Evolutionary conservation across 1,140 invertebrate species (phyloP).

Genomic region (Metaphire vulgaris): DNA sequence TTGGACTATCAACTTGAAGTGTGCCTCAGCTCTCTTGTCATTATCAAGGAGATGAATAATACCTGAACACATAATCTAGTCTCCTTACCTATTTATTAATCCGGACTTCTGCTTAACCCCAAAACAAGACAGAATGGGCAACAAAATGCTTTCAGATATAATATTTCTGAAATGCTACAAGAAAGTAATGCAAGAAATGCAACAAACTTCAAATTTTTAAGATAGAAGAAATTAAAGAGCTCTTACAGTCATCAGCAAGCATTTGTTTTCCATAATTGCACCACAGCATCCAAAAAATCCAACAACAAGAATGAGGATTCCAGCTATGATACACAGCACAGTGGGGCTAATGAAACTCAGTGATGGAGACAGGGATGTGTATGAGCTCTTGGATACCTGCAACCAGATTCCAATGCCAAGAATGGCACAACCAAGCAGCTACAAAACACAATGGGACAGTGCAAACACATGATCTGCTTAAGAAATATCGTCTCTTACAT

Average conservation of each 20-base stretch:
- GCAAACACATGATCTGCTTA: not conserved
- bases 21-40: too few relatives aligned
- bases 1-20: too few relatives aligned
- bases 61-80: too few relatives aligned
- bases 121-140: too few relatives aligned
- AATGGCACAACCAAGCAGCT: slow-evolving; percentile 66
- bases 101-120: too few relatives aligned
- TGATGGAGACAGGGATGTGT: slow-evolving; percentile 34
- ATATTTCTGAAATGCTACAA: too few relatives aligned
- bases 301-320: slow-evolving; percentile 70
- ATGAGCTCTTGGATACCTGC: slow-evolving; percentile 51
- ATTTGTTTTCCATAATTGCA: slow-evolving; percentile 74
- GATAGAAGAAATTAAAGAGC: too few relatives aligned
- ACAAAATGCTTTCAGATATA: too few relatives aligned
- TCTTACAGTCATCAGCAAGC: slow-evolving; percentile 72
- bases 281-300: slow-evolving; percentile 85
- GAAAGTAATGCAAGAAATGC: too few relatives aligned
- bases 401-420: slow-evolving; percentile 68
- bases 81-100: too few relatives aligned
- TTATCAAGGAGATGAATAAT: too few relatives aligned
- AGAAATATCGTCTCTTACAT: not conserved
- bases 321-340: slow-evolving; percentile 59
- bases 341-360: slow-evolving; percentile 40
- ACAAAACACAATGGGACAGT: slow-evolving; percentile 38
- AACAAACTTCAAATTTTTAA: too few relatives aligned